Percentiles rank a stretch among this genome's conserved stretches.
These are phyloP conservation scores for Branchellion lobata DNA, from an alignment of 2,888 invertebrate species.

Conservation along the genomic window DNA sequence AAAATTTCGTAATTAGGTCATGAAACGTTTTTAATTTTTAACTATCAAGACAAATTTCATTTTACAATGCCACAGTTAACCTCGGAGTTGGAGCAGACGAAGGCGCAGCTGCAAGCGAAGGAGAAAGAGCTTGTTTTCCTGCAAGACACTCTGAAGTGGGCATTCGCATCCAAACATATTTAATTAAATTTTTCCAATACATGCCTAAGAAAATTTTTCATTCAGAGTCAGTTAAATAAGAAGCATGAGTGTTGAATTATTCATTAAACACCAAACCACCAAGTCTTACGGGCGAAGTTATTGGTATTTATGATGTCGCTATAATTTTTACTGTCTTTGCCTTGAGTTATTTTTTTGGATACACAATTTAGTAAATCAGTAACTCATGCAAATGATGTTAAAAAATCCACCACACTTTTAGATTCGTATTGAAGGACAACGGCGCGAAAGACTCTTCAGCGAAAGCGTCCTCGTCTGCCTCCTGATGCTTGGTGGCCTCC, in stretches of 20 bases:
- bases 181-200: not conserved
- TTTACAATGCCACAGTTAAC: slow-evolving; percentile 16
- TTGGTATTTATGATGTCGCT: too few species aligned
- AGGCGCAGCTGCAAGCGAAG: slow-evolving; percentile 30
- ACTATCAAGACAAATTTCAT: too few species aligned
- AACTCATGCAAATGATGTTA: too few species aligned
- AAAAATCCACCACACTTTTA: not conserved
- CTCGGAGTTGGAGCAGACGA: slow-evolving; percentile 26
- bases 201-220: not conserved
- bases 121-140: slow-evolving; percentile 41
- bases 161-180: not conserved
- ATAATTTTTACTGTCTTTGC: too few species aligned
- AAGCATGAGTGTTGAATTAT: too few species aligned
- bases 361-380: too few species aligned
- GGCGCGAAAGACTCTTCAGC: not conserved
- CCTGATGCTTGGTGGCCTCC: not conserved
- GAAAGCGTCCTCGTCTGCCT: not conserved
- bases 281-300: too few species aligned
- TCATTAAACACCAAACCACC: too few species aligned
- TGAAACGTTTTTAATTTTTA: too few species aligned
- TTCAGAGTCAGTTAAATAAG: too few species aligned
- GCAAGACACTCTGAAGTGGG: slow-evolving; percentile 43
- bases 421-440: slow-evolving; percentile 28
- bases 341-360: too few species aligned
- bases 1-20: too few species aligned